Conservation (phyloP, 2,113 vertebrate genomes). For the Prolemur simus region DNA sequence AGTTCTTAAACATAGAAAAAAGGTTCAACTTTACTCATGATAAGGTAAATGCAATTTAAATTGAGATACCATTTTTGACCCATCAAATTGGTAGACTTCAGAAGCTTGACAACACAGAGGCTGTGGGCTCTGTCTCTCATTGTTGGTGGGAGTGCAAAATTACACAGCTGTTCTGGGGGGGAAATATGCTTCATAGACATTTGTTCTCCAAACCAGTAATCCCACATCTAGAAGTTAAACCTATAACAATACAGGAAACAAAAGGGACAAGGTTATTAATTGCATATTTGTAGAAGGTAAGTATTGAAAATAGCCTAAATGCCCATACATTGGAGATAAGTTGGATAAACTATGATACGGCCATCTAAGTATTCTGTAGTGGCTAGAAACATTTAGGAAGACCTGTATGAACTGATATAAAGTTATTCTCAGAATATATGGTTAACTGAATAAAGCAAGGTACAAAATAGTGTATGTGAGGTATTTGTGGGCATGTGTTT, state of each 20-base stretch:
- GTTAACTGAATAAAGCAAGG: neutral
- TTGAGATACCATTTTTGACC: neutral
- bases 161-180: neutral
- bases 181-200: neutral
- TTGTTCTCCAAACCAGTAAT: neutral
- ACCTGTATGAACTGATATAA: neutral
- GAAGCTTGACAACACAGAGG: neutral
- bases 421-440: neutral
- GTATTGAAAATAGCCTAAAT: neutral
- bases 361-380: neutral
- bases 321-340: neutral
- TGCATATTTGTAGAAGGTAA: neutral
- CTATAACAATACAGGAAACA: neutral
- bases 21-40: neutral
- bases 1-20: neutral
- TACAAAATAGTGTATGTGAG: neutral
- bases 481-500: neutral
- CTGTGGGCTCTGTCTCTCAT: neutral
- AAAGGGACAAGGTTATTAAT: neutral
- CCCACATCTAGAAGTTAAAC: neutral
- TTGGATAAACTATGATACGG: neutral
- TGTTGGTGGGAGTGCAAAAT: neutral
- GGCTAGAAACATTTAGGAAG: neutral
- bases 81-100: neutral
- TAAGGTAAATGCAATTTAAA: neutral